Evolutionary conservation across 2,113 vertebrate species (phyloP), one percentile per base, ranked within the genome.

Genomic region (Phyllopteryx taeniolatus): DNA sequence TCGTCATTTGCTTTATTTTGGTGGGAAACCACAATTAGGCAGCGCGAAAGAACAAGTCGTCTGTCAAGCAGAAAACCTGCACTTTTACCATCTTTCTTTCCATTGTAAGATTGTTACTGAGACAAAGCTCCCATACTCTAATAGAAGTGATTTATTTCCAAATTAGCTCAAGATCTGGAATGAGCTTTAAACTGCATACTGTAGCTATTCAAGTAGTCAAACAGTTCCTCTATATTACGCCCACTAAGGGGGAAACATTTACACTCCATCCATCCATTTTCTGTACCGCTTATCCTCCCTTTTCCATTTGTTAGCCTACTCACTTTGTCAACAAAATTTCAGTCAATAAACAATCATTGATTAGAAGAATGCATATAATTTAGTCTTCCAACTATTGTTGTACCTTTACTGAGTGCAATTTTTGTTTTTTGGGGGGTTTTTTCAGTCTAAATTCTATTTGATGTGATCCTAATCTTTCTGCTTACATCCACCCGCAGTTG

Each of bases 401-500:
- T 43, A 15, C 20, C 39, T 44, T 17, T 10, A n/a, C 4, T 66
- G n/a, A 64, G 19, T 64, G 43, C 12, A n/a, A 46, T 66, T 66
- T 11, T 27, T 3, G n/a, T n/a, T n/a, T n/a, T n/a, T n/a, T n/a
- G n/a, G n/a, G n/a, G n/a, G n/a, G n/a, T 59, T 1, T 14, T 51
- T 56, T n/a, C n/a, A 17, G 31, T 61, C 14, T 7, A 6, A 59
- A 61, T 61, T 39, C 17, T 7, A 27, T 63, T 46, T 31, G 33
- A 15, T n/a, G 42, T 19, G 75, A 74, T 27, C 70, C 42, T 56
- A 19, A 56, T 54, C 22, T 65, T 46, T 71, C 14, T 76, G 22
- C 1, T 9, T 1, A 1, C 60, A 42, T 75, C 63, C 79, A 67
- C 62, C 63, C 60, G 8, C 74, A 93, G 97, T 82, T 98, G 91